These are phyloP conservation scores for Nibea coibor DNA, from an alignment of 2,113 vertebrate species.

Conservation along the genomic window DNA sequence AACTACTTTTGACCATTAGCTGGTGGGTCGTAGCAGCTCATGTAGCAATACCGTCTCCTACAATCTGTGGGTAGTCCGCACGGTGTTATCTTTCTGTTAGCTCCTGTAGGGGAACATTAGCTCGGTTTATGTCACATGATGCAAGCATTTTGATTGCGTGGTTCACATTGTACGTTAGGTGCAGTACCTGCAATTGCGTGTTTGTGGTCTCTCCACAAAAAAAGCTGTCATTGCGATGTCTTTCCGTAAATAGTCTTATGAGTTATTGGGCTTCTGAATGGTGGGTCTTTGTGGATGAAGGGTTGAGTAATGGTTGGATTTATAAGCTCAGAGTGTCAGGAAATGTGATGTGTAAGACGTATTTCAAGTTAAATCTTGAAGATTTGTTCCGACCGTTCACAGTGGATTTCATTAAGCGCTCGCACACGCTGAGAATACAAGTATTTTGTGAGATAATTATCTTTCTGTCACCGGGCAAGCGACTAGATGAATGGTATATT, in stretches of 20 bases:
- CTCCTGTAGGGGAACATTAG: background rate
- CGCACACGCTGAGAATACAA: constrained; percentile 6
- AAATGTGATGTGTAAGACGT: constrained; percentile 2
- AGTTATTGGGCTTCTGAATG: constrained; percentile 14
- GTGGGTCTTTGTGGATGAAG: constrained; percentile 11
- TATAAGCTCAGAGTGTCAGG: constrained; percentile 19
- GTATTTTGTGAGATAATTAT: constrained; percentile 30
- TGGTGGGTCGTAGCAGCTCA: background rate
- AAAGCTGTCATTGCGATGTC: background rate
- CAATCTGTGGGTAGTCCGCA: too few species aligned
- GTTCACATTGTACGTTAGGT: background rate
- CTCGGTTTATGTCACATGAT: background rate
- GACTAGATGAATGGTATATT: constrained; percentile 40
- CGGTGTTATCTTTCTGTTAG: background rate
- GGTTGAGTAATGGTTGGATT: constrained; percentile 26
- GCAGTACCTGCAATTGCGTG: background rate
- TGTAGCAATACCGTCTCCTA: background rate
- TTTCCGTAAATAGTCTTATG: background rate
- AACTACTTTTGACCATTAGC: background rate
- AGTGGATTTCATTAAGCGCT: constrained; percentile 21
- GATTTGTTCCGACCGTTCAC: constrained; percentile 35
- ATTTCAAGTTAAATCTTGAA: constrained; percentile 27
- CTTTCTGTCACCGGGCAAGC: constrained; percentile 26
- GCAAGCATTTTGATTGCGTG: background rate
- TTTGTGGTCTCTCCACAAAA: background rate